Conservation (phyloP, 2,888 invertebrate species). For the Microctonus aethiopoides region DNA sequence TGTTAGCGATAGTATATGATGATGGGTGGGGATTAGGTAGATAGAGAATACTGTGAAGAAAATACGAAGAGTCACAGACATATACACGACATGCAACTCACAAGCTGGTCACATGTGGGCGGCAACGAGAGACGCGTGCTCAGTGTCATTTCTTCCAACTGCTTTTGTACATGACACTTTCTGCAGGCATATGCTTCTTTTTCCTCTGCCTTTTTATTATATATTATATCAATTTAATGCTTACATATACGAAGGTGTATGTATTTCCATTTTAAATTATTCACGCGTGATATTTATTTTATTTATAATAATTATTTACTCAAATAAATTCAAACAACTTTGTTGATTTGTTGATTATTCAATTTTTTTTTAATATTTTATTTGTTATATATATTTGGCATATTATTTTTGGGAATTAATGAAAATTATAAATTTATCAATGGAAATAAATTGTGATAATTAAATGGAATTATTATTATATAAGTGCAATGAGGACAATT, state of each 20-base stretch:
- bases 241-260: not conserved
- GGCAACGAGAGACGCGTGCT: constrained; percentile 58
- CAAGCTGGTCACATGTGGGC: constrained; percentile 44
- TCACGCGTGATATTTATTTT: no score
- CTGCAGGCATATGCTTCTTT: constrained; percentile 34
- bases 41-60: constrained; percentile 27
- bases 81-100: constrained; percentile 33
- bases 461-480: not conserved
- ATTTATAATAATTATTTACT: no score
- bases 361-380: no score
- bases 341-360: no score
- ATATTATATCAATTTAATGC: not conserved
- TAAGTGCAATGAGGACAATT: not conserved
- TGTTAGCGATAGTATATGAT: constrained; percentile 22
- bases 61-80: constrained; percentile 31
- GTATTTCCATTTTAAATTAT: no score
- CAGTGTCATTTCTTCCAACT: constrained; percentile 56
- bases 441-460: no score
- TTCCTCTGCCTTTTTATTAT: not conserved
- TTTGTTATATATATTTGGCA: no score
- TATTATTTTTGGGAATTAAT: no score
- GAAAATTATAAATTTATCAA: no score
- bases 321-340: no score
- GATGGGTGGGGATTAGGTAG: not conserved
- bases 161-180: constrained; percentile 57